Percentiles rank a stretch among this genome's conserved stretches.
phyloP scores from a whole-genome alignment of 1,140 invertebrate genomes.

The Lucilia cuprina region DNA sequence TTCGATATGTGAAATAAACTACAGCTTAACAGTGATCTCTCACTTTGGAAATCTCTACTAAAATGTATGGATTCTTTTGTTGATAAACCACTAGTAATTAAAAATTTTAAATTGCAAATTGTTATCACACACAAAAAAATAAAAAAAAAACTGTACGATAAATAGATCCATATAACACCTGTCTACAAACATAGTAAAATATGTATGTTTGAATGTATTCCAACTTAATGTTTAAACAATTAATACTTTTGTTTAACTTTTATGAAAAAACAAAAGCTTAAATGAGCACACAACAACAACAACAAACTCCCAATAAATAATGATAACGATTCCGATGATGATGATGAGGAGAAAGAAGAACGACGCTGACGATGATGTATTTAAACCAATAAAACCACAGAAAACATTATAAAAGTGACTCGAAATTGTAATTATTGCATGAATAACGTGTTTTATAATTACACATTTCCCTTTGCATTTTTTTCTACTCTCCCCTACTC shows the following conservation, averaged over 20 bases:
- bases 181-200: too few species aligned
- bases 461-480: constrained; percentile 20
- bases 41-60: too few species aligned
- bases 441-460: constrained; percentile 37
- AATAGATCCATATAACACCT: too few species aligned
- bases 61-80: too few species aligned
- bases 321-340: neutral
- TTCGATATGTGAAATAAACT: too few species aligned
- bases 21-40: too few species aligned
- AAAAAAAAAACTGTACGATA: too few species aligned
- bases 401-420: constrained; percentile 21
- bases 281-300: neutral
- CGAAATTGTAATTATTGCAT: constrained; percentile 37
- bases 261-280: neutral
- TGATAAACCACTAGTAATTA: too few species aligned
- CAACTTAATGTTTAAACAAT: neutral
- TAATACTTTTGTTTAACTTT: neutral
- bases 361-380: neutral
- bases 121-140: too few species aligned
- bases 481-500: neutral
- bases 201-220: neutral
- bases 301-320: neutral
- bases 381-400: constrained; percentile 13
- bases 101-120: too few species aligned
- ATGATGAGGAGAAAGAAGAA: neutral